Evolutionary conservation across 2,888 invertebrate genomes (phyloP), one percentile per base, ranked within the genome.

Genomic region (Synanthedon tipuliformis): DNA sequence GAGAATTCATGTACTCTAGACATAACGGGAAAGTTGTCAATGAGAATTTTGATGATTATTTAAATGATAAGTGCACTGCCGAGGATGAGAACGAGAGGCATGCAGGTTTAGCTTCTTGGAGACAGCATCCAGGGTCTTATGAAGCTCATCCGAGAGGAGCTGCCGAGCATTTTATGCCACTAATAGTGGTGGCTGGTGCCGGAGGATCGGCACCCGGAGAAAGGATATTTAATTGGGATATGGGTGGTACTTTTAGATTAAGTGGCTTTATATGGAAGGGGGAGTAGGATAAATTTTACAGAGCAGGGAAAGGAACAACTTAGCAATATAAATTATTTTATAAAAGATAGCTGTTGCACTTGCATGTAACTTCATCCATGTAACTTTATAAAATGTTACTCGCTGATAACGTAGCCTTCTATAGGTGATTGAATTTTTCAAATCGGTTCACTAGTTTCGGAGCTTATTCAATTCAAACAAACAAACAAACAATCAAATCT

Each of bases 161-260:
- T 0, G 86, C 86, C 0, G 86, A 87, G 54, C 86, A 87, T 64
- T 76, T 87, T 11, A 86, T 87, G 86, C 86, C 86, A 0, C 61
- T 86, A 12, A 66, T 86, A 1, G 86, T 87, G 0, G 62, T 81
- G 0, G 86, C 86, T 0, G 86, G 86, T 0, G 86, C 86, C 0
- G 86, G 86, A 0, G 86, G 86, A 0, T 56, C 73, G 0, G 68
- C 70, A 12, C 62, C 71, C 0, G 86, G 79, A 0, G 64, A 81
- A 53, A 64, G 79, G 27, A 73, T 86, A n/a, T 84, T 85, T 51
- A 82, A 83, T 34, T 86, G 85, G 83, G 86, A 86, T 52, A 70
- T 83, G 73, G 64, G 73, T 50, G 71, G 69, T 0, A 74, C 71
- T 3, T 86, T 85, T 57, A 73, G 83, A 59, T 61, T 87, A 4